phyloP scores from a whole-genome alignment of 2,113 vertebrate species.

The Dicerorhinus sumatrensis region DNA sequence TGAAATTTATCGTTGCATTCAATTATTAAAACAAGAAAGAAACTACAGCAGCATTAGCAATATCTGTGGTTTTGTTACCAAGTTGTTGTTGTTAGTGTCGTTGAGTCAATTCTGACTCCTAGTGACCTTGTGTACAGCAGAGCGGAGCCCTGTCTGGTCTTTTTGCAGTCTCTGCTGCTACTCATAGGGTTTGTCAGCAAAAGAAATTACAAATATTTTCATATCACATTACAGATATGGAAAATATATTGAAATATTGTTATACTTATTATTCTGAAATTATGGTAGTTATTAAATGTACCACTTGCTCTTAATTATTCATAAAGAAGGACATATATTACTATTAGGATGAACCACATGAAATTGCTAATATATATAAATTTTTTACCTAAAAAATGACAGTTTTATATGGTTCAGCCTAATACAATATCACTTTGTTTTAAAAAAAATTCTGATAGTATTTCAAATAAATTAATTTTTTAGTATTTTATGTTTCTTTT shows the following conservation, averaged over 20 bases:
- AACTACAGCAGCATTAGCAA: neutral
- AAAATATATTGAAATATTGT: neutral
- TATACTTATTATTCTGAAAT: neutral
- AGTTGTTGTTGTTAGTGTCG: no score
- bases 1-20: neutral
- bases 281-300: neutral
- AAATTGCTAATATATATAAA: neutral
- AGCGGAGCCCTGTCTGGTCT: no score
- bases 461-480: neutral
- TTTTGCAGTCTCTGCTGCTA: no score
- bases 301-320: neutral
- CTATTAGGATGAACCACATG: neutral
- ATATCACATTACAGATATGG: neutral
- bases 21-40: neutral
- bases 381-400: neutral
- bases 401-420: neutral
- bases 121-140: no score
- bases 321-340: neutral
- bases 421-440: neutral
- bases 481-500: neutral
- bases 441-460: conserved; percentile 8
- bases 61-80: neutral
- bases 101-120: no score
- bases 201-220: conserved; percentile 7
- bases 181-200: neutral